phyloP scores from a whole-genome alignment of 2,888 invertebrate species.

The Drepanosiphum platanoidis region DNA sequence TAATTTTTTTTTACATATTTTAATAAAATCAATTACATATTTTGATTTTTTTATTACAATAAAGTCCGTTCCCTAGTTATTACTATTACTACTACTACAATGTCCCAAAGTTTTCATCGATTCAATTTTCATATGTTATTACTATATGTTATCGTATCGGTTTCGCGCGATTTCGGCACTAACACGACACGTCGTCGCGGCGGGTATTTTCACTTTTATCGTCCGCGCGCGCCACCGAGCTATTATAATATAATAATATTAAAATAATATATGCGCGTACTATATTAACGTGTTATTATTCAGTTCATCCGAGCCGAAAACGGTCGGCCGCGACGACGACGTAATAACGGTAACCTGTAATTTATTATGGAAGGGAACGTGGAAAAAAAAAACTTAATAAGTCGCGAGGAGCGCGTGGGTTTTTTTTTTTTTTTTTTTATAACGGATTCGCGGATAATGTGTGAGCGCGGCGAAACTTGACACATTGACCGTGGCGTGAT shows the following conservation, averaged over 20 bases:
- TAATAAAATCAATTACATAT: too few species aligned
- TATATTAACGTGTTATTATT: neutral
- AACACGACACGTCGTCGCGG: too few species aligned
- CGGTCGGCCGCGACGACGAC: neutral
- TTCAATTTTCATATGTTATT: too few species aligned
- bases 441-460: neutral
- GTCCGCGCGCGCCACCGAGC: too few species aligned
- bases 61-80: too few species aligned
- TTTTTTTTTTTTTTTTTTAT: neutral
- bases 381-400: slow-evolving; percentile 7
- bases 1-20: too few species aligned
- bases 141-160: too few species aligned
- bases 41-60: too few species aligned
- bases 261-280: neutral
- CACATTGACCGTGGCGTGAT: slow-evolving; percentile 1
- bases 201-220: neutral
- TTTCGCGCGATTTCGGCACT: too few species aligned
- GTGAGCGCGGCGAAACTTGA: neutral
- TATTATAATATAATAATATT: too few species aligned
- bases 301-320: neutral
- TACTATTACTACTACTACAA: too few species aligned
- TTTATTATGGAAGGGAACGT: too few species aligned
- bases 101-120: neutral
- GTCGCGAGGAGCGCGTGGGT: neutral
- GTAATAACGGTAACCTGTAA: neutral